Evolutionary conservation across 2,888 invertebrate genomes (phyloP), one percentile per base, ranked within the genome.

Genomic region (Amiota mariae): DNA sequence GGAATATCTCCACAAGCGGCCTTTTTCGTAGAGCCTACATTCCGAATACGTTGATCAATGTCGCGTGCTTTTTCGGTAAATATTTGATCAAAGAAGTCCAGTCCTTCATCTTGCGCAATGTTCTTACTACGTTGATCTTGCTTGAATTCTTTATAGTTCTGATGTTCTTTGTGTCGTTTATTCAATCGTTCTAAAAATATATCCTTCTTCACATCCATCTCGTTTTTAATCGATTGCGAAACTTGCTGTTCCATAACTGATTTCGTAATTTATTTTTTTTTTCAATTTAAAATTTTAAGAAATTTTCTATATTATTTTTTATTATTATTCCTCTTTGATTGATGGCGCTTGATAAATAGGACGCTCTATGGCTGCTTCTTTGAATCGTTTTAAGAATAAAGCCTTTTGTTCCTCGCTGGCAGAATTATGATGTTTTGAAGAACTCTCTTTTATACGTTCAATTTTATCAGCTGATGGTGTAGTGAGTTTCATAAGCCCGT

Each of bases 31-130:
- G 46, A 8, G 1, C 71, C 77, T 48, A 92, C 87, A 85, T 91
- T 90, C 72, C 91, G 90, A 12, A 95, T 88, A 75, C 92, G 89
- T 67, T 92, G 91, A 88, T 94, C 93, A 74, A 96, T 92, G 73
- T 92, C 92, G 78, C 92, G 92, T 18, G 92, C 92, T 78, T 93
- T 93, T 36, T 93, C 92, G 83, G 93, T 92, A 85, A 95, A 95
- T 10, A 92, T 91, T 70, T 92, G 92, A 56, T 93, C 92, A 85
- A 95, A 96, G 86, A 92, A 94, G 78, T 94, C 94, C 68, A 93
- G 82, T 57, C 88, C 90, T 77, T 90, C 90, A 18, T 86, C 79
- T 64, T 88, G 82, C 1, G 86, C 79, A 13, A 80, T 81, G 20
- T 89, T 88, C 73, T 88, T 88, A 70, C 82, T 85, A 12, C 88